A percentile compares a stretch with the other conserved stretches of the same genome.
Conservation (phyloP, 1,140 invertebrate species). For the Dysdera silvatica region DNA sequence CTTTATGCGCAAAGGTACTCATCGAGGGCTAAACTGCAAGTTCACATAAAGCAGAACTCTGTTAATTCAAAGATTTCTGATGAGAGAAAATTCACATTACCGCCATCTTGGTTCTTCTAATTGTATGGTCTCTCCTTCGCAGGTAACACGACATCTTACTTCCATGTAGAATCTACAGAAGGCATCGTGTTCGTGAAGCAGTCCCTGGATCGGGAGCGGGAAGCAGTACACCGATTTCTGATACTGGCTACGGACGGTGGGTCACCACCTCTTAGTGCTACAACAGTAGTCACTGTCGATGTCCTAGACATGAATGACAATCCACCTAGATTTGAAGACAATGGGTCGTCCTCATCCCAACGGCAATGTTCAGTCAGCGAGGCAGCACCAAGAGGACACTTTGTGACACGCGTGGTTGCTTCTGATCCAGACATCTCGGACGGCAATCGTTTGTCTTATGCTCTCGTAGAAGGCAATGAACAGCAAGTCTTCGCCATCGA, state of each 20-base stretch:
- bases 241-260: constrained; percentile 31
- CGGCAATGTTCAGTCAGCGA: constrained; percentile 48
- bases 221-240: constrained; percentile 64
- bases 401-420: constrained; percentile 76
- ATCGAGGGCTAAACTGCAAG: too few relatives aligned
- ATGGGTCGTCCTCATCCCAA: too few relatives aligned
- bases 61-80: too few relatives aligned
- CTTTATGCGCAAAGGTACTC: too few relatives aligned
- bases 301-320: constrained; percentile 46
- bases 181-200: constrained; percentile 64
- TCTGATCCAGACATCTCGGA: constrained; percentile 77
- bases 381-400: constrained; percentile 71
- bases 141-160: constrained; percentile 22
- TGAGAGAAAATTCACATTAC: constrained; percentile 61
- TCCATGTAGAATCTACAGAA: constrained; percentile 30
- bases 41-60: too few relatives aligned
- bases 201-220: constrained; percentile 71
- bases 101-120: too few relatives aligned
- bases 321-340: constrained; percentile 60
- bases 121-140: too few relatives aligned
- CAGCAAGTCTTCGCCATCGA: constrained; percentile 75
- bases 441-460: constrained; percentile 63
- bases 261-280: constrained; percentile 29
- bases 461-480: constrained; percentile 74
- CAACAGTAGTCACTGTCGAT: constrained; percentile 27